Conservation (phyloP, 2,113 vertebrate genomes). For the Indri indri region DNA sequence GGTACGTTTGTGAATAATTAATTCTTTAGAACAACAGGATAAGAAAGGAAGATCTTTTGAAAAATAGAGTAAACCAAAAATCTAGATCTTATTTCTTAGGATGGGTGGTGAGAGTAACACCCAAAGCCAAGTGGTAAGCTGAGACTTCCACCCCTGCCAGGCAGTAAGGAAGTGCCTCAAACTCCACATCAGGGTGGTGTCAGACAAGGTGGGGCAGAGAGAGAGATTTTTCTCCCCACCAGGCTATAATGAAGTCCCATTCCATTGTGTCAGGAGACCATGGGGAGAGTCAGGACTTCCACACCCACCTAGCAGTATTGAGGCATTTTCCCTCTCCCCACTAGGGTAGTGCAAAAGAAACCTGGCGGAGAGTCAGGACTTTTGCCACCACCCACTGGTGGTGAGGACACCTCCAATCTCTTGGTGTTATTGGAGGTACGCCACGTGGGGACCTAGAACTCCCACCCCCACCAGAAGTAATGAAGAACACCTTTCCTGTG, state of each 20-base stretch:
- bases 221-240: not conserved
- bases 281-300: not conserved
- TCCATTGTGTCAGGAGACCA: not conserved
- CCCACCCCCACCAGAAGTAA: not conserved
- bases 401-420: not conserved
- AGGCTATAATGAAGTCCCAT: not conserved
- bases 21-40: not conserved
- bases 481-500: rapidly evolving
- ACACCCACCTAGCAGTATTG: rapidly evolving
- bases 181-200: not conserved
- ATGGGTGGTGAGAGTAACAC: no score
- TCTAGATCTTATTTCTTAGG: not conserved
- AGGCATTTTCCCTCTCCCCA: rapidly evolving
- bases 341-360: not conserved
- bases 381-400: no score
- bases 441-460: not conserved
- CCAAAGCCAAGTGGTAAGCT: no score
- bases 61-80: not conserved
- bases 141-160: not conserved
- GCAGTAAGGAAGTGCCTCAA: not conserved
- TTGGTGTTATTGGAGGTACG: not conserved
- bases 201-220: not conserved
- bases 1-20: not conserved
- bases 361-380: not conserved
- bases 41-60: not conserved